Evolutionary conservation across 2,797 vertebrate genomes (phyloP), one percentile per base, ranked within the genome.

Genomic region (Fistularia tabacaria): DNA sequence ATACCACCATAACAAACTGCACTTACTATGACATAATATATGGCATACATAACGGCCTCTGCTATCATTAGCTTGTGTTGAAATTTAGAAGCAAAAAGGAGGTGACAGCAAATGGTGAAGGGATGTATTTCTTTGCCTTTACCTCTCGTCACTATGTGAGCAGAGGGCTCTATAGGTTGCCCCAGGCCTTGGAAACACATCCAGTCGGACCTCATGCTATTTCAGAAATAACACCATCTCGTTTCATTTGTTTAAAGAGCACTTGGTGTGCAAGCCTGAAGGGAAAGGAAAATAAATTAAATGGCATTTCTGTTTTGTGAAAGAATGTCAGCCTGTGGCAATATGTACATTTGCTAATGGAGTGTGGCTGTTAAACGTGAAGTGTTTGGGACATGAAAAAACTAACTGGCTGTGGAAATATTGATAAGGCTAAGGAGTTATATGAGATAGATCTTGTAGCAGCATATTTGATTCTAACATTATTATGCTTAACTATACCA

Each of bases 291-390:
- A 69, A 59, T 55, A 76, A 80, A 84, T 82, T 59, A 79, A 87
- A 84, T 81, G 79, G 46, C 36, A 74, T 84, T 83, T 66, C 72
- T 66, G 64, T 67, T 72, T 80, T 74, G 57, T 62, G 68, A 69
- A 76, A 66, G 75, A 82, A 77, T 65, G 78, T 73, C 69, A 64
- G 79, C 83, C 84, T 36, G 46, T 83, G 79, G 83, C 74, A 73
- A 70, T 76, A 81, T 87, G 79, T 85, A 76, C 82, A 80, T 83
- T 81, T 77, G 56, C 72, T 87, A 87, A 87, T 87, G 80, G 79
- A 85, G 83, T 79, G 74, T 76, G 72, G 74, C 72, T 77, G 73
- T 75, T 86, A 81, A 86, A 84, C 79, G 80, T 73, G 76, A 84
- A 77, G 69, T 77, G 70, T 70, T 42, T 59, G 70, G 65, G 63